Conservation (phyloP, 2,113 vertebrate species). For the Callipepla californica region DNA sequence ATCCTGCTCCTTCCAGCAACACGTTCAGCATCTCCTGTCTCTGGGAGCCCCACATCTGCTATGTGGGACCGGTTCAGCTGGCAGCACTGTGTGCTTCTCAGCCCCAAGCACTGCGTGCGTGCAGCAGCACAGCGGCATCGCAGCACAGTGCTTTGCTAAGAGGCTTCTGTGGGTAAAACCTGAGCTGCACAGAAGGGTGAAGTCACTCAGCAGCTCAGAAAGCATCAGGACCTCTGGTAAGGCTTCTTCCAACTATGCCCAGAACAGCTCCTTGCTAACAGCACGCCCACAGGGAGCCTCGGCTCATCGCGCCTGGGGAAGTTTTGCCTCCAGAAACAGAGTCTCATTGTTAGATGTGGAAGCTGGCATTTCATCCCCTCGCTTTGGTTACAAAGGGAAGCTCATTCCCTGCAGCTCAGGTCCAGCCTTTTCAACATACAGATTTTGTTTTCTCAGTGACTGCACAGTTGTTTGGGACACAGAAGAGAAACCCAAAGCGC, state of each 20-base stretch:
- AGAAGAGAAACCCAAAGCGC: not conserved
- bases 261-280: not conserved
- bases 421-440: not conserved
- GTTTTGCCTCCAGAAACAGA: not conserved
- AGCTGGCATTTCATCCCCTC: not conserved
- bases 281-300: not conserved
- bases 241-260: not conserved
- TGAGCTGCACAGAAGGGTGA: not conserved
- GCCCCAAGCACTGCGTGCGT: not conserved
- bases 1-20: not conserved
- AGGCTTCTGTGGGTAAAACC: too few relatives aligned
- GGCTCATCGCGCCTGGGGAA: not conserved
- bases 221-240: not conserved
- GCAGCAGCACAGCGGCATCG: not conserved
- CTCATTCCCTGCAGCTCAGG: not conserved
- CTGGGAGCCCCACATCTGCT: not conserved
- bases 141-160: not conserved
- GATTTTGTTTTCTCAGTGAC: not conserved
- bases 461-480: not conserved
- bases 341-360: not conserved
- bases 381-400: not conserved
- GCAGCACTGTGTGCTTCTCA: fast-evolving
- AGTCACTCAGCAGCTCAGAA: not conserved
- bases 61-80: fast-evolving
- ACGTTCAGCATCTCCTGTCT: not conserved